Evolutionary conservation across 2,888 invertebrate species (phyloP), one percentile per base, ranked within the genome.

Genomic region (Protophormia terraenovae): DNA sequence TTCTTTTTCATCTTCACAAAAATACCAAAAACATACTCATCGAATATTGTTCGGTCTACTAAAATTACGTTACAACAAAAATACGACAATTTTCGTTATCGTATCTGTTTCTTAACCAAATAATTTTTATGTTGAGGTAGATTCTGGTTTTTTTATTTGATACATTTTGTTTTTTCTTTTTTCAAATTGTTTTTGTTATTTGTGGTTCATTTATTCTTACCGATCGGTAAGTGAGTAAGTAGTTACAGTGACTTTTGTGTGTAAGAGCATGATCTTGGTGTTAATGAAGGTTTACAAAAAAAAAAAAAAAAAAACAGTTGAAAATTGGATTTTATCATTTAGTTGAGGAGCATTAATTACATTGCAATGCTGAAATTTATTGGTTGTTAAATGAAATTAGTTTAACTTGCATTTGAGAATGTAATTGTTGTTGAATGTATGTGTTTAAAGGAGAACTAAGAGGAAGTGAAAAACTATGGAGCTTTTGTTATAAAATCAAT

Each of bases 101-200:
- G 14, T n/a, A 38, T 19, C 16, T 71, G 58, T 64, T 66, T 82
- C 82, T 82, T 82, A 82, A 82, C 85, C 78, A 58, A 85, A 82
- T 78, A 47, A 50, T 73, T 82, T 85, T 80, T 55, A 80, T 87
- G 84, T 87, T 87, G 86, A 83, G 87, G 84, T 86, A 86, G 84
- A 83, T 83, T 73, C 82, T 79, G 83, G 66, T 75, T 73, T 73
- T 7, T 76, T 69, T 60, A 53, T 72, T 53, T 72, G 10, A 62
- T 47, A 29, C 29, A 66, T 32, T 47, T 24, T 53, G 50, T 0
- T n/a, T n/a, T n/a, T n/a, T n/a, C n/a, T n/a, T n/a, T n/a, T n/a
- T n/a, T n/a, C n/a, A n/a, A n/a, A n/a, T n/a, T n/a, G n/a, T n/a
- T n/a, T n/a, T 45, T 45, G 41, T 47, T 29, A 38, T 32, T 72